These are phyloP conservation scores for Fulmarus glacialis DNA, from an alignment of 2,113 vertebrate genomes.

Conservation along the genomic window DNA sequence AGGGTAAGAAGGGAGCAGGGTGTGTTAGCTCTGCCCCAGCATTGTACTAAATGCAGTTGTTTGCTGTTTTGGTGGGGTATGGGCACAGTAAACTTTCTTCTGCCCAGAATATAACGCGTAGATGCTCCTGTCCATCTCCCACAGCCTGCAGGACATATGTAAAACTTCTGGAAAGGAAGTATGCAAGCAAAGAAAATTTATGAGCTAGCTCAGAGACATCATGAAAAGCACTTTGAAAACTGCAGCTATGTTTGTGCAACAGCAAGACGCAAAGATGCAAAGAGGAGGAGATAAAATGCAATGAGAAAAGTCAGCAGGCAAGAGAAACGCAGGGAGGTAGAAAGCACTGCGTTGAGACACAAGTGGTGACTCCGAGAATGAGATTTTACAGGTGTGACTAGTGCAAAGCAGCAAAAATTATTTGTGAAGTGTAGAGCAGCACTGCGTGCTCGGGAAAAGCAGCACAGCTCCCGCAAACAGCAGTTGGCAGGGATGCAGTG, in stretches of 20 bases:
- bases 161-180: background rate
- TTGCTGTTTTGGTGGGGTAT: background rate
- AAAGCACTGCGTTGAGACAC: background rate
- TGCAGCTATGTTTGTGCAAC: background rate
- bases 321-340: background rate
- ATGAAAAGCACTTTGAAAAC: background rate
- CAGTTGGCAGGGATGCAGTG: background rate
- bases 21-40: background rate
- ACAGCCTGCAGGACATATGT: background rate
- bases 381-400: background rate
- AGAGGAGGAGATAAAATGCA: background rate
- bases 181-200: background rate
- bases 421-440: background rate
- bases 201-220: background rate
- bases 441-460: accelerated
- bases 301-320: background rate
- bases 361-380: background rate
- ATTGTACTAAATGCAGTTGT: background rate
- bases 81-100: background rate
- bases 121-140: background rate
- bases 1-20: background rate
- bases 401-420: background rate
- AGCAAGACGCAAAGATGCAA: background rate
- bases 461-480: background rate
- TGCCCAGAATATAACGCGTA: accelerated